Evolutionary conservation across 2,888 invertebrate genomes (phyloP).

Genomic region (Eudemis profundana): DNA sequence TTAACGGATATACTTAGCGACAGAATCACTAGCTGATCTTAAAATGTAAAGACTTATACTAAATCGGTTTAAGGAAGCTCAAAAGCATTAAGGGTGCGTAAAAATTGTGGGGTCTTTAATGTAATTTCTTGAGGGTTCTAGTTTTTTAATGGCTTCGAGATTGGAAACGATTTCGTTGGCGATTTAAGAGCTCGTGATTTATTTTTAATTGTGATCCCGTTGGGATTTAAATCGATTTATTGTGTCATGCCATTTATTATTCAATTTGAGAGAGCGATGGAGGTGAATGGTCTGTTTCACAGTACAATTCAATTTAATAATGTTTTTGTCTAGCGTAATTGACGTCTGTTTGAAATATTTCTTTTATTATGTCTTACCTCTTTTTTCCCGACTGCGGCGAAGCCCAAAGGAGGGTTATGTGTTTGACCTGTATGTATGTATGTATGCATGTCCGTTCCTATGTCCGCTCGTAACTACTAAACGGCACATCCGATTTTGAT

Average conservation of each 20-base stretch:
- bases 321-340: no score
- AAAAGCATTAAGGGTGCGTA: conserved; percentile 26
- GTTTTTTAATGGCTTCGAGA: not conserved
- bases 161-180: not conserved
- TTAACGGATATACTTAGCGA: conserved; percentile 41
- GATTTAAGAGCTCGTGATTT: not conserved
- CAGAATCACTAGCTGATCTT: conserved; percentile 41
- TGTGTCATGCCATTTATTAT: not conserved
- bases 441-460: no score
- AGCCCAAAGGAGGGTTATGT: no score
- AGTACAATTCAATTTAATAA: not conserved
- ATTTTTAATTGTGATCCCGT: not conserved
- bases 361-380: no score
- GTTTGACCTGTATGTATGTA: no score
- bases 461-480: no score
- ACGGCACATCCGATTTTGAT: no score
- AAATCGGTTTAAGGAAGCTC: conserved; percentile 36
- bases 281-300: no score
- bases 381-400: no score
- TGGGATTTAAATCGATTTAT: not conserved
- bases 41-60: conserved; percentile 40
- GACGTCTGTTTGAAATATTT: no score
- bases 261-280: not conserved
- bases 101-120: conserved; percentile 12
- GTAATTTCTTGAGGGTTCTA: conserved; percentile 7